Base-by-base conservation (phyloP, 2,797 vertebrate species). In the Gambelia wislizenii region DNA sequence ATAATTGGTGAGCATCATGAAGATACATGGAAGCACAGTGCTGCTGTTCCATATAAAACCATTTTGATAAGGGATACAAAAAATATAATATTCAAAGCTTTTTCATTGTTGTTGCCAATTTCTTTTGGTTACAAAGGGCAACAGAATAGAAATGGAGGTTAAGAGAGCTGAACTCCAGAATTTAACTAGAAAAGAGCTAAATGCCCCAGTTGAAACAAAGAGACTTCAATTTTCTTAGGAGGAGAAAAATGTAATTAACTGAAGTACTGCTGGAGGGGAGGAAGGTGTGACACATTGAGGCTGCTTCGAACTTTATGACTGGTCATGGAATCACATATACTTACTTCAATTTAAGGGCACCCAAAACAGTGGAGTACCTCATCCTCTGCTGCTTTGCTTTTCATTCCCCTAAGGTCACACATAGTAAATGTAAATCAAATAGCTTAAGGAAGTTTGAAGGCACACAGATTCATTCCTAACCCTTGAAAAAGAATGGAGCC, bases 401-500 rank as follows among this genome's bases (percentile, higher is more conserved):
- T 93, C 0, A 0, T 49, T 91, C 70, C 83, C 79, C 85, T 76
- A 30, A 76, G 90, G 61, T 87, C 47, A 69, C 49, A 88, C 86
- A 67, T 67, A 83, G 14, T 47, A 92, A 74, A 20, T 59, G 81
- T 69, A 85, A 85, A 95, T 81, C 20, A 92, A 89, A 86, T 0
- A 5, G 84, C 22, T 67, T 81, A 89, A 87, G 79, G 52, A 0
- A 0, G 44, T 87, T 82, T 89, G 78, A 91, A 90, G 83, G 75
- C 59, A 67, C 30, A 5, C 87, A 85, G 22, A 78, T 89, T 89
- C 72, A 86, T 76, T 87, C 90, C 84, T 86, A 86, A 36, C 25
- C 22, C 70, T 1, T 64, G 88, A 61, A 90, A 85, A 91, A 83
- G 72, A 89, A 91, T 85, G 88, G 78, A 91, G 93, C 93, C 25